phyloP scores from a whole-genome alignment of 2,797 vertebrate genomes.

The Lepidocolaptes lacrymiger region DNA sequence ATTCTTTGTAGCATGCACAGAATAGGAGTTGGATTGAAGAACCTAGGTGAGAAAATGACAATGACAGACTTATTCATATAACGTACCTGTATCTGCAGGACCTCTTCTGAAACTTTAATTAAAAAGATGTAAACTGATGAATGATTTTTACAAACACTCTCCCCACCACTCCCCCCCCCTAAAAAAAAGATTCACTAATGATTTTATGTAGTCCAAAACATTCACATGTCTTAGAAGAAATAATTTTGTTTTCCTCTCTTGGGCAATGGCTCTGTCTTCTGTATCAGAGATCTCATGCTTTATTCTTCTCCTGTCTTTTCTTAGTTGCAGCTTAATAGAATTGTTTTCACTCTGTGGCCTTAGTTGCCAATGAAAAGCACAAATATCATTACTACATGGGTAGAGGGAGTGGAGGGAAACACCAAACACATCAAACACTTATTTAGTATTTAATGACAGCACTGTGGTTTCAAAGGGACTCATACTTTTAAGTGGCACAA shows the following conservation, averaged over 20 bases:
- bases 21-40: not conserved
- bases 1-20: not conserved
- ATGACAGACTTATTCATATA: not conserved
- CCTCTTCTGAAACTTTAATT: not conserved
- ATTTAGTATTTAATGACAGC: not conserved
- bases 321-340: not conserved
- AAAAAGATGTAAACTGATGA: not conserved
- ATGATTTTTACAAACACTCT: not conserved
- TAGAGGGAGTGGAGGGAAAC: not conserved
- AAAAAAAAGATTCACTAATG: not conserved
- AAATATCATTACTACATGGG: not conserved
- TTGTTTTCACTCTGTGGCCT: not conserved
- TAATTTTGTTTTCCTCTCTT: not conserved
- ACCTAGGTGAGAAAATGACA: not conserved
- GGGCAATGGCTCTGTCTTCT: fast-evolving
- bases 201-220: not conserved
- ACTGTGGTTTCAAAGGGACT: not conserved
- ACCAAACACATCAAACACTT: not conserved
- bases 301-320: not conserved
- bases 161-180: fast-evolving
- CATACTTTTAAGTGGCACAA: not conserved
- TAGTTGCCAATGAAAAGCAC: not conserved
- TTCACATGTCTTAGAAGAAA: not conserved
- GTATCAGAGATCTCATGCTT: not conserved
- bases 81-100: not conserved